These are phyloP conservation scores for Uria aalge DNA, from an alignment of 2,113 vertebrate genomes.

Conservation along the genomic window DNA sequence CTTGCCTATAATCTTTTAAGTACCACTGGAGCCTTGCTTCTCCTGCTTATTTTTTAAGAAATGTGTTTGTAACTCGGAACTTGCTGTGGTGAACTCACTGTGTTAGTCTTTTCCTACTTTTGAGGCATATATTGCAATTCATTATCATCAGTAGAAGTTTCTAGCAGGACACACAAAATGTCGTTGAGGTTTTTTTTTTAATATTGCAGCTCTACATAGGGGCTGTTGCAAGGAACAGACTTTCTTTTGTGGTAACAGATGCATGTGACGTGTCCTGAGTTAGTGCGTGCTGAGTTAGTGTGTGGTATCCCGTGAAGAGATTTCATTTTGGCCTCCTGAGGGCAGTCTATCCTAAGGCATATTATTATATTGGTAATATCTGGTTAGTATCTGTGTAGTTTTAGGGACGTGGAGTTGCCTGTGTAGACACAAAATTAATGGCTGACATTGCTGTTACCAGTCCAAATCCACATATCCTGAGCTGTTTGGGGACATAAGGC, in stretches of 20 bases:
- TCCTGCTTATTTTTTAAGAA: neutral
- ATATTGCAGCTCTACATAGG: neutral
- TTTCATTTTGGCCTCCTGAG: slow-evolving; percentile 31
- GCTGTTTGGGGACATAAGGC: neutral
- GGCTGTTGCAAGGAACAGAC: neutral
- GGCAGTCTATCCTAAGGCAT: slow-evolving; percentile 50
- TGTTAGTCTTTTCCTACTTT: neutral
- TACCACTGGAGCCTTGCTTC: neutral
- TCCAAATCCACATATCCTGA: neutral
- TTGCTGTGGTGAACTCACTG: neutral
- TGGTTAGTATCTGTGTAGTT: neutral
- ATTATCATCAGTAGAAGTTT: neutral
- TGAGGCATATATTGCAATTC: neutral
- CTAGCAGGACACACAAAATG: neutral
- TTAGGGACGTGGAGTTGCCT: neutral
- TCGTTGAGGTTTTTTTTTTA: neutral
- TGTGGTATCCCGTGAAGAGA: neutral
- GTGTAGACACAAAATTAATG: neutral
- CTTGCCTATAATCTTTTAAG: neutral
- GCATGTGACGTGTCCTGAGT: neutral
- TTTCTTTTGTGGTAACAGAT: neutral
- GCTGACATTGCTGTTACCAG: neutral
- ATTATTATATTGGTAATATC: neutral
- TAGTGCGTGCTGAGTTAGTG: too few species aligned
- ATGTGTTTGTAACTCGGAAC: neutral